Evolutionary conservation across 2,797 vertebrate species (phyloP), one percentile per base, ranked within the genome.

Genomic region (Xiphorhynchus erythropygius): DNA sequence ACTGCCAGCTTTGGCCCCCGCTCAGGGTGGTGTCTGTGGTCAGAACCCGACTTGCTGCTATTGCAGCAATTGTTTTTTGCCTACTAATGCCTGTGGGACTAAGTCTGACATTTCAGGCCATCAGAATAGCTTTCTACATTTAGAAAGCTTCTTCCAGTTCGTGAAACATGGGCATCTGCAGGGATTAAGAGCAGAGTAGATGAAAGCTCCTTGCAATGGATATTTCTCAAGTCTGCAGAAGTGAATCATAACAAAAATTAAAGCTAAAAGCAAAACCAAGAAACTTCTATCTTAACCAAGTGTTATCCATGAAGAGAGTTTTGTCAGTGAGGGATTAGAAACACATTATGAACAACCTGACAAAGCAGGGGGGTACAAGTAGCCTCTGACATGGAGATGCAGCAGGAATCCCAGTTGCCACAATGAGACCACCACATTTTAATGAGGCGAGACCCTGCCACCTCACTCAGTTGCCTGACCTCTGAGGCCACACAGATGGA

Each of bases 301-400:
- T 32, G 42, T 74, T 33, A 8, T 23, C 92, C n/a, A 8, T 28
- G 62, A 44, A 24, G 59, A 18, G 59, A 81, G 63, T 27, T 57
- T n/a, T 68, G 65, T 19, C 4, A 3, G 23, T 64, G 79, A 73
- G 25, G 49, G 91, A 89, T 64, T 68, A 84, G 44, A 91, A 59
- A 14, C 30, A 41, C 13, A 6, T 56, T 96, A 76, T 18, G 33
- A 49, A 16, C 60, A 9, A 5, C 63, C 53, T 71, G 86, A 89
- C 18, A 52, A 93, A 94, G 71, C n/a, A 13, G 71, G 76, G 24
- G 30, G 30, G 30, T 73, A 63, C 22, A 60, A 78, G 57, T 11
- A 57, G 50, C 64, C 71, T 89, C 65, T 23, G 14, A 65, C 42
- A 52, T 0, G 0, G 18, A 0, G 0, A 49, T 25, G 25, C 30